These are phyloP conservation scores for Caenorhabditis afra DNA, from an alignment of 2,888 invertebrate genomes.

Conservation along the genomic window DNA sequence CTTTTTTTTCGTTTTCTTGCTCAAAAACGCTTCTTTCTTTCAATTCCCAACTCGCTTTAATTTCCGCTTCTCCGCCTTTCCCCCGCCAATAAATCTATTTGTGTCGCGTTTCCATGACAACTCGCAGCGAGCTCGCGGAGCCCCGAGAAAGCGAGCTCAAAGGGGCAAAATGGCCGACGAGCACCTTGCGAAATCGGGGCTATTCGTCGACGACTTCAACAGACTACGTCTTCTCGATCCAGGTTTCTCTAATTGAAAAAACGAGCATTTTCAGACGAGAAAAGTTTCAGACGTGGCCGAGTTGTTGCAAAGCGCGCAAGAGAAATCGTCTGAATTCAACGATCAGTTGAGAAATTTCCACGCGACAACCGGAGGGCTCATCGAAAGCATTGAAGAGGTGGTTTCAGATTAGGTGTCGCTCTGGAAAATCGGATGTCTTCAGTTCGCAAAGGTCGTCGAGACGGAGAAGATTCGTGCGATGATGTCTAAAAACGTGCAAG, in stretches of 20 bases:
- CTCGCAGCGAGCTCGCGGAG: neutral
- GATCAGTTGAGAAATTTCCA: slow-evolving; percentile 46
- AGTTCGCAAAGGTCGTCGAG: slow-evolving; percentile 56
- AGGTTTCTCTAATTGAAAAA: slow-evolving; percentile 14
- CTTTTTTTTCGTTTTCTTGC: neutral
- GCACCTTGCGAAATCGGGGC: slow-evolving; percentile 48
- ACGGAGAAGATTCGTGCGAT: slow-evolving; percentile 56
- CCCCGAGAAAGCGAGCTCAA: neutral
- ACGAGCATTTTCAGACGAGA: too few relatives aligned
- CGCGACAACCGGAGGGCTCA: slow-evolving; percentile 34
- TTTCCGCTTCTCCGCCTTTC: slow-evolving; percentile 11
- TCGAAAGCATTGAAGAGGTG: slow-evolving; percentile 60
- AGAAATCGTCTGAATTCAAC: slow-evolving; percentile 55
- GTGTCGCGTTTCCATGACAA: slow-evolving; percentile 23
- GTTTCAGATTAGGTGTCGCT: too few relatives aligned
- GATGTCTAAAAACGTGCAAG: slow-evolving; percentile 42
- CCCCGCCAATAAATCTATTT: slow-evolving; percentile 24
- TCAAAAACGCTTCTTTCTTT: slow-evolving; percentile 8
- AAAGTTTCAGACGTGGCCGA: slow-evolving; percentile 48
- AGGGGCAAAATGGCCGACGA: slow-evolving; percentile 48
- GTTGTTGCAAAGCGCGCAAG: slow-evolving; percentile 50
- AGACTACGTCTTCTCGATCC: slow-evolving; percentile 47
- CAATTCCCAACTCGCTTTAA: slow-evolving; percentile 32
- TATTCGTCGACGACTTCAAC: slow-evolving; percentile 58
- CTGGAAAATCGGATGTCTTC: too few relatives aligned